Evolutionary conservation across 2,113 vertebrate species (phyloP).

Genomic region (Microtus ochrogaster): DNA sequence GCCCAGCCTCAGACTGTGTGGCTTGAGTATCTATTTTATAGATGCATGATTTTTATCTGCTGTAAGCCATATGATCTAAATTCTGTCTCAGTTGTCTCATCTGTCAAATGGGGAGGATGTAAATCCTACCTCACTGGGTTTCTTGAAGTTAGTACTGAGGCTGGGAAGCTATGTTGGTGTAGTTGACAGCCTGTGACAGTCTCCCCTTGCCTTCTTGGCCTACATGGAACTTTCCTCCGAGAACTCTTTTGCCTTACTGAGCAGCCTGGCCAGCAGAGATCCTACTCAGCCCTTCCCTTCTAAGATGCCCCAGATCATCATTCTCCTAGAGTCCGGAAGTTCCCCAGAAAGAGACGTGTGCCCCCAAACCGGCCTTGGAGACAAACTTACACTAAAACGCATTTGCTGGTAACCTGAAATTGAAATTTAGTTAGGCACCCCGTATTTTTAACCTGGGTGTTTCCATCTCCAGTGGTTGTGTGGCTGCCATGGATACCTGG

Average conservation of each 20-base stretch:
- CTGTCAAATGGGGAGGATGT: slow-evolving; percentile 36
- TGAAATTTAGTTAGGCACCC: background rate
- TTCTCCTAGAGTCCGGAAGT: background rate
- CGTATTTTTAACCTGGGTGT: background rate
- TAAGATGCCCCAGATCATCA: background rate
- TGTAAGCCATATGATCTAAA: background rate
- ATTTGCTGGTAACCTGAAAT: background rate
- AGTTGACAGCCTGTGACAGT: background rate
- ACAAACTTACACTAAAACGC: background rate
- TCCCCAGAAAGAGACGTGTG: background rate
- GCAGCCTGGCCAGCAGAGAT: background rate
- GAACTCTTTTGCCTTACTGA: background rate
- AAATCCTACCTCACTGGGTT: background rate
- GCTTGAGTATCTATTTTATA: background rate
- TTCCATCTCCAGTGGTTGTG: background rate
- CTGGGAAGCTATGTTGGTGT: too few species aligned
- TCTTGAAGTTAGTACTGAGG: background rate
- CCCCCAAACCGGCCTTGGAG: too few species aligned
- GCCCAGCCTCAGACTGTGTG: background rate
- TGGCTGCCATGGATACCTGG: too few species aligned
- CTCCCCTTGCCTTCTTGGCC: background rate
- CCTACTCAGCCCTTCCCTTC: background rate
- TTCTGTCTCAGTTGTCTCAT: slow-evolving; percentile 3
- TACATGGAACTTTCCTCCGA: background rate
- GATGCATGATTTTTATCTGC: background rate